Evolutionary conservation across 2,888 invertebrate genomes (phyloP).

Genomic region (Holacanthella duospinosa): DNA sequence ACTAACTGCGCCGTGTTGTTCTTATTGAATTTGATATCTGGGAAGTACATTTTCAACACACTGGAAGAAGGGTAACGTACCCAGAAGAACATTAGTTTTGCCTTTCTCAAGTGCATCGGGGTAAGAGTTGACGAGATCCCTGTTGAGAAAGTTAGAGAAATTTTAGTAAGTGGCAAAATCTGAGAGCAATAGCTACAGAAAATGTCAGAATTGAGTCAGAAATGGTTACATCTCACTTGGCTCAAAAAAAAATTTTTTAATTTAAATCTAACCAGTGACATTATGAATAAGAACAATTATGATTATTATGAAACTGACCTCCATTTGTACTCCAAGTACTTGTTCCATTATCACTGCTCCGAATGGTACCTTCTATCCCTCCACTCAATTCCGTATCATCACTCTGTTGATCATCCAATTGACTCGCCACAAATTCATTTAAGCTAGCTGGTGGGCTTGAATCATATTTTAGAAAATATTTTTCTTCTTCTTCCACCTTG

Average conservation of each 20-base stretch:
- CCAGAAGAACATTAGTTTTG: slow-evolving; percentile 99
- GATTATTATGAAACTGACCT: no score
- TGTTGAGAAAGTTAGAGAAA: not conserved
- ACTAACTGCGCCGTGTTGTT: slow-evolving; percentile 99
- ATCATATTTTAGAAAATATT: not conserved
- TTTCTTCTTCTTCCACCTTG: not conserved
- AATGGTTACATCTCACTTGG: no score
- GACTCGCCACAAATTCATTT: not conserved
- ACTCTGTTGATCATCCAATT: slow-evolving; percentile 2
- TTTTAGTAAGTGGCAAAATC: not conserved
- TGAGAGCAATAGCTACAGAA: not conserved
- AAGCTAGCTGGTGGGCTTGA: not conserved
- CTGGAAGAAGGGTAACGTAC: slow-evolving; percentile 98
- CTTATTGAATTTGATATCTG: slow-evolving; percentile 99
- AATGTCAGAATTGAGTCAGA: no score
- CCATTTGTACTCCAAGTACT: not conserved
- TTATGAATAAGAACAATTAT: no score
- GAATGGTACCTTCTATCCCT: not conserved
- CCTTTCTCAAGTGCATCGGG: slow-evolving; percentile 99
- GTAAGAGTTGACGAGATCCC: slow-evolving; percentile 75
- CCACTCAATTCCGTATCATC: slow-evolving; percentile 2
- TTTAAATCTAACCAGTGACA: no score
- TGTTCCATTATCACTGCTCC: not conserved
- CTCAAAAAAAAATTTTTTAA: no score
- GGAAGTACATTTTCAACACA: slow-evolving; percentile 99